Evolutionary conservation across 2,113 vertebrate genomes (phyloP).

Genomic region (Phocoena sinus): DNA sequence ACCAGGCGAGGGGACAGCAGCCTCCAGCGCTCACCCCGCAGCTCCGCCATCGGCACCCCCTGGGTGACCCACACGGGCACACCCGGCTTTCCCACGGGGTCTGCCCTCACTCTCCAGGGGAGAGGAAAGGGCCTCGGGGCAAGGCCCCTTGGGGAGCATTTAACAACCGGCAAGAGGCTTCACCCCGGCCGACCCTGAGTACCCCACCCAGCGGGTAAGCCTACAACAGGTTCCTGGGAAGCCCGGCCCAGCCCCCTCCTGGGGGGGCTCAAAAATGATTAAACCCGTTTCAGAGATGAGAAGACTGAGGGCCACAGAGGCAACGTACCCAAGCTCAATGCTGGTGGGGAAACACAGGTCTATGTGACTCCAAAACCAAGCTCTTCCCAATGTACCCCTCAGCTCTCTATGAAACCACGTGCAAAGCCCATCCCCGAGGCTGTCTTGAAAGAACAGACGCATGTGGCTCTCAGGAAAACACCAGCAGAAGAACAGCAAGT

Average conservation of each 20-base stretch:
- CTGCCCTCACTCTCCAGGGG: not conserved
- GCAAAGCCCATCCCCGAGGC: not conserved
- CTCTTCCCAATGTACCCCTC: not conserved
- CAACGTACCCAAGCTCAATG: rapidly evolving
- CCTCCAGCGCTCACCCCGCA: rapidly evolving
- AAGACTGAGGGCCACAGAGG: not conserved
- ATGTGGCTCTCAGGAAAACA: not conserved
- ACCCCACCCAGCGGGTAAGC: not conserved
- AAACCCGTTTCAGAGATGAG: not conserved
- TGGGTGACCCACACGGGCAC: no score
- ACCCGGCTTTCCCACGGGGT: rapidly evolving
- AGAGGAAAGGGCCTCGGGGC: not conserved
- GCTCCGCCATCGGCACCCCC: not conserved
- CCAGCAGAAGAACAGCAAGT: rapidly evolving
- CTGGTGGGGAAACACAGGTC: no score
- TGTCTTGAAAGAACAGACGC: not conserved
- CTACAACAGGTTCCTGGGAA: not conserved
- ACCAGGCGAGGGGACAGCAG: rapidly evolving
- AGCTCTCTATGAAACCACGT: rapidly evolving
- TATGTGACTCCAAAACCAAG: not conserved
- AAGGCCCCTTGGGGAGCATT: not conserved
- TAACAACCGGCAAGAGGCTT: not conserved
- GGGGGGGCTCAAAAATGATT: not conserved
- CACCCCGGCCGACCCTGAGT: rapidly evolving
- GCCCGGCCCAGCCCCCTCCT: not conserved